These are phyloP conservation scores for Champsocephalus esox DNA, from an alignment of 2,797 vertebrate species.

Conservation along the genomic window DNA sequence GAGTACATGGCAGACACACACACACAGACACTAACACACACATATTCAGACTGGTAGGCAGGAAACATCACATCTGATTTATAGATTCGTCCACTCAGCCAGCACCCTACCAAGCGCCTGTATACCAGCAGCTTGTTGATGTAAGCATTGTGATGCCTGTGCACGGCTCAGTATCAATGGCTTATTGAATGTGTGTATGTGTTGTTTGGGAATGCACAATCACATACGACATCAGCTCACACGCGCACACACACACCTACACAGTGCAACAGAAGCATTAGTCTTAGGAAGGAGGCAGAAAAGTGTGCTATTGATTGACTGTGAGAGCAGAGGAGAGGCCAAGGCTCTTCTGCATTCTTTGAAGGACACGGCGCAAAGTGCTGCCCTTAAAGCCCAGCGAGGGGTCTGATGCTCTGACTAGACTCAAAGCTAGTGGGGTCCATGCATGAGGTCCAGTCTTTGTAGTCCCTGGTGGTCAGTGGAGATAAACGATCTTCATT, in stretches of 20 bases:
- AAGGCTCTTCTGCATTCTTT: constrained; percentile 58
- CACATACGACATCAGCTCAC: neutral
- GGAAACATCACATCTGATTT: constrained; percentile 67
- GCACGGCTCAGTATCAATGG: constrained; percentile 1
- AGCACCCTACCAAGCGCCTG: constrained; percentile 27
- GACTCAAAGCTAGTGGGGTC: constrained; percentile 8
- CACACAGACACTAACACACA: constrained; percentile 1
- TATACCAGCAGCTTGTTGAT: constrained; percentile 39
- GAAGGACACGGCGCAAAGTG: constrained; percentile 63
- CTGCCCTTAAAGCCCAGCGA: constrained; percentile 60
- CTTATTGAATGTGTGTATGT: constrained; percentile 1
- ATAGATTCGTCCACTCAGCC: constrained; percentile 66
- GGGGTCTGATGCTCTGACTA: constrained; percentile 42
- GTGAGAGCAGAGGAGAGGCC: constrained; percentile 41
- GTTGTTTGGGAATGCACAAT: constrained; percentile 2
- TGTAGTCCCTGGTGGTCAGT: neutral
- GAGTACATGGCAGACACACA: constrained; percentile 38
- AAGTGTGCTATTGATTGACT: constrained; percentile 59
- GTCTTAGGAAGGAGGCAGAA: constrained; percentile 56
- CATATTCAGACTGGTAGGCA: constrained; percentile 23
- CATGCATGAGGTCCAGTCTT: constrained; percentile 12
- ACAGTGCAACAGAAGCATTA: constrained; percentile 12
- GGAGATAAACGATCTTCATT: neutral
- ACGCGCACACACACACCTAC: neutral
- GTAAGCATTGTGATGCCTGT: constrained; percentile 15